phyloP scores from a whole-genome alignment of 2,888 invertebrate species.

The Phragmatobia fuliginosa region DNA sequence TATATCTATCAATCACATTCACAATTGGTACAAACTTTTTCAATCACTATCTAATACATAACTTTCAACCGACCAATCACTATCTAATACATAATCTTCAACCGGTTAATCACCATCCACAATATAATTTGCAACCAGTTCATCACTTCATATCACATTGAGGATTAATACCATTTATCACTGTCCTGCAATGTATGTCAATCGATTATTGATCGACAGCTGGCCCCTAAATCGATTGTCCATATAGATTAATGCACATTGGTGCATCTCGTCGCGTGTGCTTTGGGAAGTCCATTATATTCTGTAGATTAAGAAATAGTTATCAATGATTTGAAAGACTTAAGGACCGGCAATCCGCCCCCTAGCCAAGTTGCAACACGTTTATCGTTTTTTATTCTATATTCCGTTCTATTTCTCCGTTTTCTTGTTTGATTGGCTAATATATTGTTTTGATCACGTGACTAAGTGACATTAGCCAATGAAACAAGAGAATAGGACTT shows the following conservation, averaged over 20 bases:
- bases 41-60: constrained; percentile 16
- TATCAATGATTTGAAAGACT: background rate
- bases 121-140: constrained; percentile 3
- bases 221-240: constrained; percentile 31
- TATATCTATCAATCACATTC: constrained; percentile 40
- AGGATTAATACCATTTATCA: constrained; percentile 18
- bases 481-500: no score
- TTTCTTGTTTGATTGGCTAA: no score
- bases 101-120: constrained; percentile 7
- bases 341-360: no score
- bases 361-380: no score
- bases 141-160: constrained; percentile 14
- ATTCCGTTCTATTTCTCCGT: no score
- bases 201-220: constrained; percentile 22
- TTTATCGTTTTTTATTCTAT: no score
- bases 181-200: constrained; percentile 16
- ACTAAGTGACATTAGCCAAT: no score
- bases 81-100: constrained; percentile 3
- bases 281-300: constrained; percentile 13
- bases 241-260: constrained; percentile 12
- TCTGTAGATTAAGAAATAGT: constrained; percentile 26
- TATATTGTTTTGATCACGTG: no score
- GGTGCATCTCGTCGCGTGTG: constrained; percentile 10
- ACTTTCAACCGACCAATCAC: constrained; percentile 16
- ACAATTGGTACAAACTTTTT: constrained; percentile 36